Evolutionary conservation across 2,797 vertebrate species (phyloP).

Genomic region (Fistularia commersonii): DNA sequence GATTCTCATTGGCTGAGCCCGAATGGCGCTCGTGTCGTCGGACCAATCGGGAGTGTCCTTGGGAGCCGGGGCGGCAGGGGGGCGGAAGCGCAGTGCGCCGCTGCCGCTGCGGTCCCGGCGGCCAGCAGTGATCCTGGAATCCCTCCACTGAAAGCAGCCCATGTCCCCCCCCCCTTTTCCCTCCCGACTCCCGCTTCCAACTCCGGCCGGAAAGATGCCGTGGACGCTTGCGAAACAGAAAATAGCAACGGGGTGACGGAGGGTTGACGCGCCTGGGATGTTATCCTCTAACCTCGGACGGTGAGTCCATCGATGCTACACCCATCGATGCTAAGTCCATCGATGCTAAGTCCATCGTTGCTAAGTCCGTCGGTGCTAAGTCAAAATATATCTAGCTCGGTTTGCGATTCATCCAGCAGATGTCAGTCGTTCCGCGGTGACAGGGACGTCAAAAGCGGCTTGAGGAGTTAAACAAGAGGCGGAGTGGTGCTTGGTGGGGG

Average conservation of each 20-base stretch:
- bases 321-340: too few species aligned
- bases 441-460: neutral
- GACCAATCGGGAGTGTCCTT: slow-evolving; percentile 43
- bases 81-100: slow-evolving; percentile 15
- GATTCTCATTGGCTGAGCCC: slow-evolving; percentile 10
- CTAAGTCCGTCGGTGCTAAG: too few species aligned
- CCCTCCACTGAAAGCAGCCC: neutral
- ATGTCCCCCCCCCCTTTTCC: too few species aligned
- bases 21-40: neutral
- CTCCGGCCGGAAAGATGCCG: neutral
- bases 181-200: too few species aligned
- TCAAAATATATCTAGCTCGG: too few species aligned
- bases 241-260: too few species aligned
- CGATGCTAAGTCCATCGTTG: too few species aligned
- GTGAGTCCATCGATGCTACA: neutral
- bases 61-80: slow-evolving; percentile 14
- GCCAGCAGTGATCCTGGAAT: slow-evolving; percentile 2
- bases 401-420: too few species aligned
- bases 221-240: too few species aligned
- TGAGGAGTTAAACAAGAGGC: neutral
- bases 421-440: neutral
- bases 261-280: too few species aligned
- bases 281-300: neutral
- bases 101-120: too few species aligned
- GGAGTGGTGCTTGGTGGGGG: too few species aligned